phyloP scores from a whole-genome alignment of 2,797 vertebrate genomes.

The Eurystomus glaucurus region DNA sequence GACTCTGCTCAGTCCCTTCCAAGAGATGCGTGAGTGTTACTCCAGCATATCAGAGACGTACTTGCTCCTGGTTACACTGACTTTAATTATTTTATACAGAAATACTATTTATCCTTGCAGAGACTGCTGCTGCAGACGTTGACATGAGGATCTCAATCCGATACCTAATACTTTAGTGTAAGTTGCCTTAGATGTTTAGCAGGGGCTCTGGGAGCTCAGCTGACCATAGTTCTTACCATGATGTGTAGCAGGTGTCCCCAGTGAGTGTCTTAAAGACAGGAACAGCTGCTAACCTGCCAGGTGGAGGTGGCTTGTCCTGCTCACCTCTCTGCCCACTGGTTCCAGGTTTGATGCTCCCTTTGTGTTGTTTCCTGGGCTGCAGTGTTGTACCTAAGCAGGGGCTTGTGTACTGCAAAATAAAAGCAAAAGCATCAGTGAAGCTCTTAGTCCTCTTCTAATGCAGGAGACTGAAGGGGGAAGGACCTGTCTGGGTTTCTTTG shows the following conservation, averaged over 20 bases:
- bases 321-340: background rate
- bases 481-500: background rate
- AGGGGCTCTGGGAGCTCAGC: background rate
- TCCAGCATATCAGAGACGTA: background rate
- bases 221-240: background rate
- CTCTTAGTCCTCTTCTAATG: background rate
- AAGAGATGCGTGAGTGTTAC: background rate
- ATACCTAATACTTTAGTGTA: background rate
- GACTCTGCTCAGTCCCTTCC: background rate
- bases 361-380: background rate
- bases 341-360: background rate
- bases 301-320: background rate
- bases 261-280: accelerated
- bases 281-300: background rate
- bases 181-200: background rate
- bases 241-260: background rate
- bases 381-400: background rate
- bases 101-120: background rate
- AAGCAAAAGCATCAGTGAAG: background rate
- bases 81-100: background rate
- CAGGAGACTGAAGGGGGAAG: background rate
- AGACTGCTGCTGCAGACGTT: background rate
- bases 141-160: background rate
- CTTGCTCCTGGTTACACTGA: background rate
- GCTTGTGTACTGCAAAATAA: background rate